Evolutionary conservation across 2,797 vertebrate species (phyloP).

Genomic region (Xiphorhynchus erythropygius): DNA sequence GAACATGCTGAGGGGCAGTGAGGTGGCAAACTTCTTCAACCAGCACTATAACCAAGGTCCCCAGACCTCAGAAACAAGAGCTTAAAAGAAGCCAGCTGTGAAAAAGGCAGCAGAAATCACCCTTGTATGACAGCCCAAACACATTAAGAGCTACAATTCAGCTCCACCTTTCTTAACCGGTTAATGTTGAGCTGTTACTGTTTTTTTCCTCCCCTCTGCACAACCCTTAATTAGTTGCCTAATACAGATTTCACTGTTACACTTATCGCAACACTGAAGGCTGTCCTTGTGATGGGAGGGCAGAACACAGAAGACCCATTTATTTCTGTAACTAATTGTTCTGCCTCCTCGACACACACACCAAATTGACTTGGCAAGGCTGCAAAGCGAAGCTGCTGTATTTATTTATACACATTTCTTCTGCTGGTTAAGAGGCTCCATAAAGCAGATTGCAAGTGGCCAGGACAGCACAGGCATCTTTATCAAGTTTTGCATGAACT

Average conservation of each 20-base stretch:
- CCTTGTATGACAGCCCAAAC: background rate
- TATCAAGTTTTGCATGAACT: background rate
- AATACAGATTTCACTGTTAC: background rate
- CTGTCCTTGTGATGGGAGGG: background rate
- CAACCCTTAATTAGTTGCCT: background rate
- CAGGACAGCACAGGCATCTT: background rate
- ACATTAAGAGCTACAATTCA: background rate
- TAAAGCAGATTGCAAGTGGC: background rate
- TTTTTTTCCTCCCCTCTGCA: background rate
- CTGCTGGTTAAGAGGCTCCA: background rate
- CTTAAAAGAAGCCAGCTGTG: background rate
- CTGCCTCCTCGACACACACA: background rate
- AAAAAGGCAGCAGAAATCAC: background rate
- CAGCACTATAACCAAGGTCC: background rate
- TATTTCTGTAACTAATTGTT: background rate
- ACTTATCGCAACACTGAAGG: background rate
- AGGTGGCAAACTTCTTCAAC: background rate
- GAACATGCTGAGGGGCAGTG: rapidly evolving
- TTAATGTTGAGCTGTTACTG: background rate
- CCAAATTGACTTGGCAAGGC: background rate
- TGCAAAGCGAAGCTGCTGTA: background rate
- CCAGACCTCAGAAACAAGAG: rapidly evolving
- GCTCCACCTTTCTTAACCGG: background rate
- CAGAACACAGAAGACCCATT: background rate
- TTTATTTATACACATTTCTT: background rate